Evolutionary conservation across 2,113 vertebrate genomes (phyloP), one percentile per base, ranked within the genome.

Genomic region (Dipodomys stephensi): DNA sequence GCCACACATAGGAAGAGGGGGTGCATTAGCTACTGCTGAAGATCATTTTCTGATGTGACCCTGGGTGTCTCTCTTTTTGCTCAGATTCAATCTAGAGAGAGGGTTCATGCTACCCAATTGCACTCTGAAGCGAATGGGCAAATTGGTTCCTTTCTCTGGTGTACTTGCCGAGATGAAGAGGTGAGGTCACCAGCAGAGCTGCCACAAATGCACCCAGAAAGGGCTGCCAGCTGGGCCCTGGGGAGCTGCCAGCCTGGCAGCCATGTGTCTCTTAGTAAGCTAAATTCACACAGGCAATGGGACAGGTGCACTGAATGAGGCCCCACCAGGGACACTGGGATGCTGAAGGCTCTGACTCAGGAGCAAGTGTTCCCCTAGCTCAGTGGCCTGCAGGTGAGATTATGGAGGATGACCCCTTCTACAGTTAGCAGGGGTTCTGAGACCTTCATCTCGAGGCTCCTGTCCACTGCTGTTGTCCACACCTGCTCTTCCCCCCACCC

Each of bases 61-160:
- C 95, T 9, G 60, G 96, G 96, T 96, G 94, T 96, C 97, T 97
- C 96, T 96, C 65, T 92, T 96, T 98, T 97, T 96, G 95, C 96
- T 97, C 95, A 96, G 97, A 97, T 89, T 96, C 92, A 95, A 94
- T 96, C 97, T 18, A 72, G 97, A 97, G 92, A 97, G 96, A 97
- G 96, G 88, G 96, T 87, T 96, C 10, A 28, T 90, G 93, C 92
- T 96, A 96, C 94, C 95, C 97, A 91, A 86, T 97, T 94, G 95
- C 97, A 97, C 97, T 97, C 97, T 87, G 81, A 97, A 97, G 97
- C 94, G 96, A 97, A 98, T 97, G 97, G 62, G 96, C 97, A 97
- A 95, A 97, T 97, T 97, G 96, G 96, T 96, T 97, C 97, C 94
- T 98, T 97, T 96, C 97, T 98, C 96, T 94, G 95, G 97, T 97